Percentiles rank a stretch among this genome's conserved stretches.
phyloP scores from a whole-genome alignment of 2,113 vertebrate species.

The Nestor notabilis region DNA sequence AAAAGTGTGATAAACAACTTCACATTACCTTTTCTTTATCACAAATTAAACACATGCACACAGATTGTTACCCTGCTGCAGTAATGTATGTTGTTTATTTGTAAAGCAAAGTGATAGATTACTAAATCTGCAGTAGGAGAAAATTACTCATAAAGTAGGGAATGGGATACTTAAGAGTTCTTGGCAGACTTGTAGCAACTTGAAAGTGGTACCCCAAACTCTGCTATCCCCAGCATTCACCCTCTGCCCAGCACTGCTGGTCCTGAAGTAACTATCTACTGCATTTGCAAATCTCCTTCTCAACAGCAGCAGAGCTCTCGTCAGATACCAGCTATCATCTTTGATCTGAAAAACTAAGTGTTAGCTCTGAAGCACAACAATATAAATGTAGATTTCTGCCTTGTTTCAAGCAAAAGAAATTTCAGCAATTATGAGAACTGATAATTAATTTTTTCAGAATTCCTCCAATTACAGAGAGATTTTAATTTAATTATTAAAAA shows the following conservation, averaged over 20 bases:
- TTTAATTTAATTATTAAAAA: neutral
- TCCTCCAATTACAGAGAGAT: neutral
- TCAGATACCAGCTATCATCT: neutral
- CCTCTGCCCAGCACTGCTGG: neutral
- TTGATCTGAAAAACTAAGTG: neutral
- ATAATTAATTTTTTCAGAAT: neutral
- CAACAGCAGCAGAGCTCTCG: neutral
- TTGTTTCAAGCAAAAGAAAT: neutral
- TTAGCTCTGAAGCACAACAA: neutral
- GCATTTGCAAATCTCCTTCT: neutral
- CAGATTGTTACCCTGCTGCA: neutral
- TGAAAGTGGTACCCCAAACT: neutral
- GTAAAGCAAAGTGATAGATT: neutral
- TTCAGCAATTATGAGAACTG: neutral
- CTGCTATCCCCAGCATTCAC: neutral
- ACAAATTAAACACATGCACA: neutral
- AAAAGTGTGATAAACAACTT: neutral
- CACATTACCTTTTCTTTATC: neutral
- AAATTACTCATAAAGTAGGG: neutral
- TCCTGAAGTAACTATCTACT: neutral
- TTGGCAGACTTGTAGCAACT: neutral
- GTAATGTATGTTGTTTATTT: fast-evolving
- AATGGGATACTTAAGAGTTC: neutral
- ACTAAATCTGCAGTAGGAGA: neutral
- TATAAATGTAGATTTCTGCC: neutral